phyloP scores from a whole-genome alignment of 1,140 invertebrate genomes.

The Formica selysi region DNA sequence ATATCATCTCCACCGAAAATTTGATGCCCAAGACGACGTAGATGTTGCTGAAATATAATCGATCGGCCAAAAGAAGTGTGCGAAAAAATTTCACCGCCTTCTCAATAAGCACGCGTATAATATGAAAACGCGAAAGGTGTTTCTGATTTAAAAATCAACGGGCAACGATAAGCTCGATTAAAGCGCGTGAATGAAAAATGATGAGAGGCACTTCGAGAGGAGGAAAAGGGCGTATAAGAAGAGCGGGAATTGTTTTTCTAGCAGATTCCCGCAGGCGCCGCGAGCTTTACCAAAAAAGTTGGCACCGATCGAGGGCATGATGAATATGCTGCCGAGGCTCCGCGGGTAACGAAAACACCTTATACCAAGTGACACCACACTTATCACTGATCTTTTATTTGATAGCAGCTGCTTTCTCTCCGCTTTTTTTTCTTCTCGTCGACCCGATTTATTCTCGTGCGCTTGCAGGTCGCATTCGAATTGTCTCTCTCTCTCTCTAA shows the following conservation, averaged over 20 bases:
- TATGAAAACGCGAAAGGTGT: not conserved
- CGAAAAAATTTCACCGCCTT: not conserved
- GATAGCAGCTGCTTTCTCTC: slow-evolving; percentile 44
- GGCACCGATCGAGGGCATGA: slow-evolving; percentile 82
- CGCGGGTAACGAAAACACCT: slow-evolving; percentile 77
- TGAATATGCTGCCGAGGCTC: slow-evolving; percentile 76
- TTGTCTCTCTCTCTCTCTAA: not conserved
- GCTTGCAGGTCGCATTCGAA: slow-evolving; percentile 12
- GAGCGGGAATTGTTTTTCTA: slow-evolving; percentile 80
- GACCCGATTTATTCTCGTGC: slow-evolving; percentile 28
- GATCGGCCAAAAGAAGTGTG: not conserved
- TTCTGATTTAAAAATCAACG: not conserved
- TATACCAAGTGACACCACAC: slow-evolving; percentile 44
- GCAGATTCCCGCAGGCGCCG: slow-evolving; percentile 75
- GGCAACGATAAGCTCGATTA: slow-evolving; percentile 9
- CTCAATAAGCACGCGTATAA: not conserved
- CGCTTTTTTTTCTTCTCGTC: slow-evolving; percentile 29
- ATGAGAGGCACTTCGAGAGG: slow-evolving; percentile 26
- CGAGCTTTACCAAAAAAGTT: slow-evolving; percentile 83
- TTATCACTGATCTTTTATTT: slow-evolving; percentile 55
- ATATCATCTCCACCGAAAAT: not conserved
- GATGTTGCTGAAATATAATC: not conserved
- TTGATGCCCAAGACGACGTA: not conserved
- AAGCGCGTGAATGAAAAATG: slow-evolving; percentile 2
- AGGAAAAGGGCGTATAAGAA: slow-evolving; percentile 65